A percentile compares a stretch with the other conserved stretches of the same genome.
These are phyloP conservation scores for Drosophila yooni DNA, from an alignment of 2,888 invertebrate genomes.

Conservation along the genomic window DNA sequence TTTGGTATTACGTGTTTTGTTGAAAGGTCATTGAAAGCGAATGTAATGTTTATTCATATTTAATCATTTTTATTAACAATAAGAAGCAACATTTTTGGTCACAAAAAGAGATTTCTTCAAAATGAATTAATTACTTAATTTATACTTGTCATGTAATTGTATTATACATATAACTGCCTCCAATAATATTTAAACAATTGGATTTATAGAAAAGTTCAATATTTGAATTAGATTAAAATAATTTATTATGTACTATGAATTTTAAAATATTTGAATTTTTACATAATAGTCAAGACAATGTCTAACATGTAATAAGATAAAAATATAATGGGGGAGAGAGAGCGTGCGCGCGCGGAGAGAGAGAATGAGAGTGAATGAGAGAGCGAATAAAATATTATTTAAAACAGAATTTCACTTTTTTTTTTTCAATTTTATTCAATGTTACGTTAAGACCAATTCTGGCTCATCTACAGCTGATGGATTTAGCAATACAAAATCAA, in stretches of 20 bases:
- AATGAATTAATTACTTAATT: background rate
- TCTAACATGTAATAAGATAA: background rate
- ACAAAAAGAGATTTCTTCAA: background rate
- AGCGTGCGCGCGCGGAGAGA: too few species aligned
- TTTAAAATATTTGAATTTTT: background rate
- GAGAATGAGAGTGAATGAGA: background rate
- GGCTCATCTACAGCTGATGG: constrained; percentile 1
- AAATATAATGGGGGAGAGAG: background rate
- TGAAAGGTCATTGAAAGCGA: background rate
- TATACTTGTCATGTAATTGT: background rate
- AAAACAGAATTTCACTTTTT: background rate
- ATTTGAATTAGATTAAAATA: background rate
- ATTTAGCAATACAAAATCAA: background rate
- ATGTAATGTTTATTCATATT: background rate
- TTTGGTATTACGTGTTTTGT: background rate
- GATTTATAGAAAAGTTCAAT: background rate
- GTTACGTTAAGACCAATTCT: constrained; percentile 12
- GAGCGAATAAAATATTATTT: background rate
- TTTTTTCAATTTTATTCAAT: background rate
- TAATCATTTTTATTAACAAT: too few species aligned
- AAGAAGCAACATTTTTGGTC: background rate
- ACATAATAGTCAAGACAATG: background rate
- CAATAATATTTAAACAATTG: background rate
- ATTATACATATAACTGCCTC: background rate
- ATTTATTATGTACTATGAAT: background rate